A percentile compares a stretch with the other conserved stretches of the same genome.
phyloP scores from a whole-genome alignment of 2,888 invertebrate genomes.

The Chalcis sispes region DNA sequence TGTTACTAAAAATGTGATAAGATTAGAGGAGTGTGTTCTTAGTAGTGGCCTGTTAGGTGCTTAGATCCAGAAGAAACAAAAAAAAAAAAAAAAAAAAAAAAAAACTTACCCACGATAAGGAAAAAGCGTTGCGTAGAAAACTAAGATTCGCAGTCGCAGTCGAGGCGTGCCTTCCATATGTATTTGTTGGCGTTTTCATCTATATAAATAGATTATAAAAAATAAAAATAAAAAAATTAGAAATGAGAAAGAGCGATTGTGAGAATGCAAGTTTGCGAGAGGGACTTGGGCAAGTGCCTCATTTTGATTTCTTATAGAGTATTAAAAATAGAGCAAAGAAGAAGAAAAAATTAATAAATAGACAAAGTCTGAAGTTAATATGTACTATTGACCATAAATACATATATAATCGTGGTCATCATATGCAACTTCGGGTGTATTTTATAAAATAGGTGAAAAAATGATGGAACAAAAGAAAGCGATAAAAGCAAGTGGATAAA shows the following conservation, averaged over 20 bases:
- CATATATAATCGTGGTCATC: constrained; percentile 32
- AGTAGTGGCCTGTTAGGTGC: constrained; percentile 75
- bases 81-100: constrained; percentile 60
- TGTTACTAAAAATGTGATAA: constrained; percentile 73
- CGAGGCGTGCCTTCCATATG: constrained; percentile 76
- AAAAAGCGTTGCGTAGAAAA: constrained; percentile 63
- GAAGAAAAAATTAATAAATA: constrained; percentile 59
- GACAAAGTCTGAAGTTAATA: constrained; percentile 67
- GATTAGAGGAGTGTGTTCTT: constrained; percentile 73
- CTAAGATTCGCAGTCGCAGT: constrained; percentile 72
- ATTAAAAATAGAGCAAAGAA: constrained; percentile 55
- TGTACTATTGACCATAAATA: constrained; percentile 63
- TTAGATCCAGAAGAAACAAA: constrained; percentile 66
- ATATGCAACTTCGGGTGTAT: constrained; percentile 48
- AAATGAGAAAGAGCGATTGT: constrained; percentile 47
- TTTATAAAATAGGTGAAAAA: constrained; percentile 51
- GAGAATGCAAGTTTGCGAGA: constrained; percentile 56
- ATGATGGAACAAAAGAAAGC: constrained; percentile 13
- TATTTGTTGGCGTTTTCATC: constrained; percentile 75
- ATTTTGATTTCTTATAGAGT: constrained; percentile 69
- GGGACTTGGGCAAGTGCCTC: constrained; percentile 72
- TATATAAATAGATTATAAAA: constrained; percentile 59
- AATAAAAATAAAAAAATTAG: constrained; percentile 54
- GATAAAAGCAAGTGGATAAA: constrained; percentile 18
- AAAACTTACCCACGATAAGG: constrained; percentile 59